Evolutionary conservation across 2,888 invertebrate species (phyloP).

Genomic region (Andrena praecox): DNA sequence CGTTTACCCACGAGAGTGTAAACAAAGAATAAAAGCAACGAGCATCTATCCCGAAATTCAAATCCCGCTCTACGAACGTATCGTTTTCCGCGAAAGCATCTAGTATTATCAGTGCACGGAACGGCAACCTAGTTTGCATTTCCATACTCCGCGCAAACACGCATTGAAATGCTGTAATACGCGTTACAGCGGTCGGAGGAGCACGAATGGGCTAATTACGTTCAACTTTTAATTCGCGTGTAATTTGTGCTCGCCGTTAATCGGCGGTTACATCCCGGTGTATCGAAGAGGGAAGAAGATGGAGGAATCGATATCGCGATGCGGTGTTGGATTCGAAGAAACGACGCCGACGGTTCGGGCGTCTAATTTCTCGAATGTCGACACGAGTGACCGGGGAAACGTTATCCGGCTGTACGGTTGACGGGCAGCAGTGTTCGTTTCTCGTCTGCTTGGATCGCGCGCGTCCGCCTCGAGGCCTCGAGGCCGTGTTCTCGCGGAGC

Average conservation of each 20-base stretch:
- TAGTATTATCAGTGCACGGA: not conserved
- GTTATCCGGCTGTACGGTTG: not conserved
- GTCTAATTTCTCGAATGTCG: constrained; percentile 1
- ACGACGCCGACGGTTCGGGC: not conserved
- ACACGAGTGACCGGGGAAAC: not conserved
- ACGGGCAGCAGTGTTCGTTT: not conserved
- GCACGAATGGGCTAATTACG: not conserved
- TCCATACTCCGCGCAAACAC: not conserved
- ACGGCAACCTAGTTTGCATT: not conserved
- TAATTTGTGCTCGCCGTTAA: not conserved
- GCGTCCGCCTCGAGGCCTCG: not conserved
- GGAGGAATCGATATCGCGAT: too few species aligned
- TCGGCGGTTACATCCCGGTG: too few species aligned
- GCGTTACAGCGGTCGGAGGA: not conserved
- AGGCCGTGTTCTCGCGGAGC: not conserved
- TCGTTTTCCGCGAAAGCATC: not conserved
- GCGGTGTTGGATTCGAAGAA: not conserved
- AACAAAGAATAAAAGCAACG: not conserved
- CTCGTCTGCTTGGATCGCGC: not conserved
- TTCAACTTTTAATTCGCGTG: not conserved
- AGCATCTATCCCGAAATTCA: not conserved
- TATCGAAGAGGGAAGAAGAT: too few species aligned
- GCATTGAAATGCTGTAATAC: not conserved
- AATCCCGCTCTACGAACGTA: not conserved
- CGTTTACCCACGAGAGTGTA: not conserved